phyloP scores from a whole-genome alignment of 2,113 vertebrate species.

The Pterophyllum scalare region DNA sequence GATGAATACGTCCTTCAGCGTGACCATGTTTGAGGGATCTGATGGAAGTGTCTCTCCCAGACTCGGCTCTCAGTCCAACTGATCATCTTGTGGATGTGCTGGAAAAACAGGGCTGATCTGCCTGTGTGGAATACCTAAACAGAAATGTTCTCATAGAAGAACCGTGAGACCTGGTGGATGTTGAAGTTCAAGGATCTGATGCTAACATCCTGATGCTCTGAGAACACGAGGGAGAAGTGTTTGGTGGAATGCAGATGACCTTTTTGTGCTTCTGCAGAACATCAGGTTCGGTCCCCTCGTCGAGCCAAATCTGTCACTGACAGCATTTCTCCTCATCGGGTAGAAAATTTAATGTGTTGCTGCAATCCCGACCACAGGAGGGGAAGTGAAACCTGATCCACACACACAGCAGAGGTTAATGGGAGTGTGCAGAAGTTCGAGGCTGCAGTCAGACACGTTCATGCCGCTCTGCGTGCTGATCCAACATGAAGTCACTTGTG shows the following conservation, averaged over 20 bases:
- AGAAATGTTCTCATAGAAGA: too few relatives aligned
- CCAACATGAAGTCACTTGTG: constrained; percentile 48
- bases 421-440: constrained; percentile 10
- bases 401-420: neutral
- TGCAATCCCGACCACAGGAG: neutral
- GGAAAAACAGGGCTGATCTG: too few relatives aligned
- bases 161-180: neutral
- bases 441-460: neutral
- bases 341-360: neutral
- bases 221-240: neutral
- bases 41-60: too few relatives aligned
- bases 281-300: neutral
- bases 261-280: neutral
- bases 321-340: neutral
- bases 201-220: rapidly evolving
- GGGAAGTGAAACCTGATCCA: constrained; percentile 33
- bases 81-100: too few relatives aligned
- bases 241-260: rapidly evolving
- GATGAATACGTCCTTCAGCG: neutral
- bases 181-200: rapidly evolving
- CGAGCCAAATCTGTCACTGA: rapidly evolving
- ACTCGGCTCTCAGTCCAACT: too few relatives aligned
- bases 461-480: neutral
- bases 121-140: neutral
- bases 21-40: neutral